phyloP scores from a whole-genome alignment of 1,140 invertebrate genomes.

The Zaprionus gabonicus region DNA sequence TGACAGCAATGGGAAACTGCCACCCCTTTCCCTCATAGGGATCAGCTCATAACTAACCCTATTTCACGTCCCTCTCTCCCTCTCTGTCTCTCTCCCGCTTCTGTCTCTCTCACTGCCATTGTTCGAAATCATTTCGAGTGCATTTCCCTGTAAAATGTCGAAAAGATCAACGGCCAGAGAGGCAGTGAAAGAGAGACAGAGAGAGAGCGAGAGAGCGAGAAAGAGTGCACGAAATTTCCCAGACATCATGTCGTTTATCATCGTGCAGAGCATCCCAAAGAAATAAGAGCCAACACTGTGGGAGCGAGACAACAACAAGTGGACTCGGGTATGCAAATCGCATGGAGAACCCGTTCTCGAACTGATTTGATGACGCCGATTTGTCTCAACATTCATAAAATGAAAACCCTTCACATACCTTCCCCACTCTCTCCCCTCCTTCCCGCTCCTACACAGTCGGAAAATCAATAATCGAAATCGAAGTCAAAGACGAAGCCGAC shows the following conservation, averaged over 20 bases:
- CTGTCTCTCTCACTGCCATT: neutral
- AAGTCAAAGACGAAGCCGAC: constrained; percentile 59
- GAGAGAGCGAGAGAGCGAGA: neutral
- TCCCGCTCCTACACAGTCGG: too few relatives aligned
- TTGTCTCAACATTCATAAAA: constrained; percentile 75
- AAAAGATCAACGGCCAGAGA: constrained; percentile 7
- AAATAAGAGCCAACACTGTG: constrained; percentile 23
- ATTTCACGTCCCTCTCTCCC: constrained; percentile 1
- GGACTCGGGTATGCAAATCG: constrained; percentile 70
- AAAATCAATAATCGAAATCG: constrained; percentile 27
- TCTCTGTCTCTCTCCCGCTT: constrained; percentile 41
- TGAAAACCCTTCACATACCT: constrained; percentile 19
- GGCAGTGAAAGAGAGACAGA: neutral
- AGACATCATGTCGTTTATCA: constrained; percentile 54
- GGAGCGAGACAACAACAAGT: constrained; percentile 59
- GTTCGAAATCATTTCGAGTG: constrained; percentile 8
- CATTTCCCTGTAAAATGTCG: constrained; percentile 27
- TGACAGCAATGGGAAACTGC: constrained; percentile 1
- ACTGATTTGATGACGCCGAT: constrained; percentile 78
- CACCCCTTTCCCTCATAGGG: constrained; percentile 30
- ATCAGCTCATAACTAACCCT: constrained; percentile 71
- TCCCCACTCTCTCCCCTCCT: neutral
- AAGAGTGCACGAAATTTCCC: constrained; percentile 22
- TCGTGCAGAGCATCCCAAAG: constrained; percentile 25
- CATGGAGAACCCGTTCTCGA: constrained; percentile 55